Evolutionary conservation across 1,140 invertebrate species (phyloP).

Genomic region (Drosophila biarmipes): DNA sequence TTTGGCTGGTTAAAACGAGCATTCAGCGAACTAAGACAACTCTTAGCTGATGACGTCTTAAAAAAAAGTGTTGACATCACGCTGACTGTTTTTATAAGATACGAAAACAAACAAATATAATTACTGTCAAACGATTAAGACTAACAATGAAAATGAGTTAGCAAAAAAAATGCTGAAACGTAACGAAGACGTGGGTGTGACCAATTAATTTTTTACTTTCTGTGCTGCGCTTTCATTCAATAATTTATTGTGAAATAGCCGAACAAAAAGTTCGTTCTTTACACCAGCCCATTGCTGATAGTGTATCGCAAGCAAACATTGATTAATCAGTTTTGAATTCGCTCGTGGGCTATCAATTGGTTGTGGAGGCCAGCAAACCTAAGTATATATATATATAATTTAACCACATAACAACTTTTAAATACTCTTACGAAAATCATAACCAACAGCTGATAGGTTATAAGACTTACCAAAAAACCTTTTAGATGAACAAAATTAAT

Average conservation of each 20-base stretch:
- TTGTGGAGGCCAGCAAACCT: neutral
- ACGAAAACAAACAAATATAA: conserved; percentile 6
- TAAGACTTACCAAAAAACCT: neutral
- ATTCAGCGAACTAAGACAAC: neutral
- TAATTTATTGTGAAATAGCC: neutral
- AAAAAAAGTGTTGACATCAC: neutral
- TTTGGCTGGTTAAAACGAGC: too few relatives aligned
- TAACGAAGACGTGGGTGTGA: neutral
- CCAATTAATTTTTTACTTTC: conserved; percentile 1
- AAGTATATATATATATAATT: neutral
- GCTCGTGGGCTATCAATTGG: conserved; percentile 5
- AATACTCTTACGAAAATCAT: neutral
- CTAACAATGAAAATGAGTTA: neutral
- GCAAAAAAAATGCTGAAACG: neutral
- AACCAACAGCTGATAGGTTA: neutral
- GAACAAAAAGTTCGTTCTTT: neutral
- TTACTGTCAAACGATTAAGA: neutral
- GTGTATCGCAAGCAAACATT: conserved; percentile 6
- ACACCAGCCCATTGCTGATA: neutral
- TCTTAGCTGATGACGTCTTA: neutral
- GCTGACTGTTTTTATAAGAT: conserved; percentile 4
- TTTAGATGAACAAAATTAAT: neutral
- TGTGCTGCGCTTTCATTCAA: neutral
- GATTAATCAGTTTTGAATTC: neutral
- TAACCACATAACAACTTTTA: neutral